Percentiles rank a stretch among this genome's conserved stretches.
Evolutionary conservation across 2,797 vertebrate species (phyloP).

Genomic region (Austrolebias charrua): DNA sequence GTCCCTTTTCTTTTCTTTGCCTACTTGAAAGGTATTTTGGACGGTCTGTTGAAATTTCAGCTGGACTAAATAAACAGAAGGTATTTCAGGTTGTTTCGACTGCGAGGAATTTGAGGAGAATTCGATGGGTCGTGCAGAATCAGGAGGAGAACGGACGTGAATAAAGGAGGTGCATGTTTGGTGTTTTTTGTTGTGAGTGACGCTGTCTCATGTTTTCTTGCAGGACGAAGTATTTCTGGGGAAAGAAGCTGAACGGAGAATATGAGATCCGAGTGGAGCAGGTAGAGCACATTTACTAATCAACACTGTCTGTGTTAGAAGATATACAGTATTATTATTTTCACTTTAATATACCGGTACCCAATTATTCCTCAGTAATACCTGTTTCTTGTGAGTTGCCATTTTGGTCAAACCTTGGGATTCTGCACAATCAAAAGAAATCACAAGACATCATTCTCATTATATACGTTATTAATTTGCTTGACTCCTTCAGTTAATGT

Average conservation of each 20-base stretch:
- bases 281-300: constrained; percentile 74
- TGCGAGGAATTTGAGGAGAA: constrained; percentile 20
- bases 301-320: no score
- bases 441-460: no score
- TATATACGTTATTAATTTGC: no score
- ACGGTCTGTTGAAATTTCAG: constrained; percentile 46
- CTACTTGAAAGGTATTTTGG: constrained; percentile 49
- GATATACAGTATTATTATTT: no score
- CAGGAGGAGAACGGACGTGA: constrained; percentile 1
- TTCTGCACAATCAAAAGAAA: no score
- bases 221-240: constrained; percentile 94
- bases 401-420: background rate
- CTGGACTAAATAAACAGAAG: constrained; percentile 58
- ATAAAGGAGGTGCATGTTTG: background rate
- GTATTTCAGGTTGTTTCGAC: constrained; percentile 65
- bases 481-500: no score
- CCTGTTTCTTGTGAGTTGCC: background rate
- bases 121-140: background rate
- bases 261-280: constrained; percentile 95
- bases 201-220: constrained; percentile 35
- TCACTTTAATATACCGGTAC: no score
- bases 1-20: constrained; percentile 48
- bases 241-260: constrained; percentile 93
- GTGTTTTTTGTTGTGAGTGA: background rate
- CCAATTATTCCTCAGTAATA: no score